Conservation (phyloP, 2,113 vertebrate genomes). For the Tiliqua scincoides region DNA sequence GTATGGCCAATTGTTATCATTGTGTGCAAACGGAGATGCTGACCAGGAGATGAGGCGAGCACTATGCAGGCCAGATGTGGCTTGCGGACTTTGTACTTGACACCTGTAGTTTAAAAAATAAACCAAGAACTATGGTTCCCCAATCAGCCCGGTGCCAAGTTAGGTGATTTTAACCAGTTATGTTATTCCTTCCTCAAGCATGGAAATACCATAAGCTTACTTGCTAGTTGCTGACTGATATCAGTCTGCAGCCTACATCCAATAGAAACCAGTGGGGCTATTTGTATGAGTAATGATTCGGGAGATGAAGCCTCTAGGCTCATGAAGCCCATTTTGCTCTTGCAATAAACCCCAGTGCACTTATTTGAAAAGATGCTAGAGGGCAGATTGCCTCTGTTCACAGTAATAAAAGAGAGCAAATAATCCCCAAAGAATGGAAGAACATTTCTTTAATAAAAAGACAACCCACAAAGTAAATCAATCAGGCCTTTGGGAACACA, state of each 20-base stretch:
- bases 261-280: neutral
- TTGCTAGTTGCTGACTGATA: neutral
- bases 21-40: too few relatives aligned
- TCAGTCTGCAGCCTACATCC: neutral
- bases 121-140: neutral
- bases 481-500: neutral
- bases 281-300: neutral
- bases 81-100: too few relatives aligned
- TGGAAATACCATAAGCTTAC: neutral
- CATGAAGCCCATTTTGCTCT: neutral
- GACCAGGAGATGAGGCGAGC: too few relatives aligned
- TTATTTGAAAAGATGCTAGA: conserved; percentile 10
- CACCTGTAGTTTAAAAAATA: neutral
- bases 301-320: neutral
- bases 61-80: too few relatives aligned
- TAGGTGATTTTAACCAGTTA: neutral
- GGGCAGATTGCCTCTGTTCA: neutral
- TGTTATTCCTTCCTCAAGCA: neutral
- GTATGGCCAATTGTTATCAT: too few relatives aligned
- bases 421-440: conserved; percentile 1
- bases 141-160: neutral
- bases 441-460: neutral
- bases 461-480: neutral
- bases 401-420: neutral
- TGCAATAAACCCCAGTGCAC: neutral